Evolutionary conservation across 2,113 vertebrate species (phyloP), one percentile per base, ranked within the genome.

Genomic region (Anguilla rostrata): DNA sequence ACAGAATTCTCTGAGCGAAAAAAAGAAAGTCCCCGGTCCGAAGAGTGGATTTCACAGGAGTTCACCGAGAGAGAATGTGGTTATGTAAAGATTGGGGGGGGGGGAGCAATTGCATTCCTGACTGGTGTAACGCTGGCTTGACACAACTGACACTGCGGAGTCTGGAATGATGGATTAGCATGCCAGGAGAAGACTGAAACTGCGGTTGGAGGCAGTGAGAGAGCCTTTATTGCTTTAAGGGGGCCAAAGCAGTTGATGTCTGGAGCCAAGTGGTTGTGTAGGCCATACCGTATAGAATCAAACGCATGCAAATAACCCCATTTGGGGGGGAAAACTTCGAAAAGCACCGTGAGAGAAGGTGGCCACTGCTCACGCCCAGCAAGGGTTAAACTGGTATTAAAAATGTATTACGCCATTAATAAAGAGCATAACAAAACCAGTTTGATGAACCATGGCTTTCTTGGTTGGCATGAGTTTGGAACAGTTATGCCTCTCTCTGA

Each of bases 161-260:
- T 81, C 78, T 40, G 75, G 84, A 86, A 60, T 86, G 75, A 80
- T 86, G 43, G 75, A 56, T 80, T 53, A n/a, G 39, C 9, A 49
- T n/a, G 40, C 63, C 39, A 43, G 39, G 83, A 75, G 84, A 49
- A 20, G 12, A 29, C 26, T 75, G 71, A 75, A 75, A 85, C 63
- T 34, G 18, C 12, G 40, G 40, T 34, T 14, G 66, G 9, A 34
- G 84, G 41, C 63, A 29, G 26, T 8, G 66, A 49, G 41, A 12
- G 63, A 85, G n/a, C 26, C 63, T 46, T 26, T 49, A 71, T 4
- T 40, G 66, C 39, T 49, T 85, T 14, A 16, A 20, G 40, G 63
- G 43, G 63, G 39, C 83, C 29, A 60, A 60, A 84, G 57, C 57
- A 63, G 63, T 63, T 40, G 60, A 75, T 39, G 40, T 29, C 63